Evolutionary conservation across 2,888 invertebrate genomes (phyloP).

Genomic region (Sepioteuthis lessoniana): DNA sequence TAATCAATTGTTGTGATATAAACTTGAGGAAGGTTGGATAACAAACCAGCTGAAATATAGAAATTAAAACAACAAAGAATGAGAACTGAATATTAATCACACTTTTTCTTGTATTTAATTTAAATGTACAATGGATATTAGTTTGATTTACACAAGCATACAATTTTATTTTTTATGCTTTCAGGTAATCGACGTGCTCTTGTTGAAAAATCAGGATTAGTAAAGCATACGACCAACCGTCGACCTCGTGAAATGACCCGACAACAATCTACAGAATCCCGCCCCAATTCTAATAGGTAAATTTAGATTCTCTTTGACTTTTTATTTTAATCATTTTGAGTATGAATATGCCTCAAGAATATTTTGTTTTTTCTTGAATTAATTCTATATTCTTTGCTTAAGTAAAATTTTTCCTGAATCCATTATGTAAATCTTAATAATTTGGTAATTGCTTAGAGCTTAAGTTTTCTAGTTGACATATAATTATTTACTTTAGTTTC

Average conservation of each 20-base stretch:
- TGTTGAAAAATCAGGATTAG: constrained; percentile 91
- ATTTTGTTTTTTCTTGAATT: too few relatives aligned
- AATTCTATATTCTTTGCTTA: too few relatives aligned
- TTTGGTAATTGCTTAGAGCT: background rate
- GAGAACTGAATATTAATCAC: background rate
- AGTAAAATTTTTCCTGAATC: background rate
- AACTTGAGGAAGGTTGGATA: background rate
- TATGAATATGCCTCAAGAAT: too few relatives aligned
- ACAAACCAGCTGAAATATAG: background rate
- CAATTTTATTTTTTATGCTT: background rate
- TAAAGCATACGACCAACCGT: constrained; percentile 76
- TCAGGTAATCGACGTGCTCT: constrained; percentile 81
- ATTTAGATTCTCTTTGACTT: background rate
- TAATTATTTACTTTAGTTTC: too few relatives aligned
- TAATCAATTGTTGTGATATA: background rate
- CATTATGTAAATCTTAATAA: background rate
- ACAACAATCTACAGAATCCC: constrained; percentile 58
- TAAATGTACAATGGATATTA: background rate
- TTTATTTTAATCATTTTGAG: background rate
- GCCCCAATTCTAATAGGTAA: constrained; percentile 68
- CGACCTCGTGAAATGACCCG: constrained; percentile 63
- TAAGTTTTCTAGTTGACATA: too few relatives aligned
- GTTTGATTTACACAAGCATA: background rate
- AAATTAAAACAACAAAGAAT: background rate
- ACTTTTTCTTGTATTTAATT: background rate